phyloP scores from a whole-genome alignment of 2,888 invertebrate genomes.

The Fabriciana adippe region DNA sequence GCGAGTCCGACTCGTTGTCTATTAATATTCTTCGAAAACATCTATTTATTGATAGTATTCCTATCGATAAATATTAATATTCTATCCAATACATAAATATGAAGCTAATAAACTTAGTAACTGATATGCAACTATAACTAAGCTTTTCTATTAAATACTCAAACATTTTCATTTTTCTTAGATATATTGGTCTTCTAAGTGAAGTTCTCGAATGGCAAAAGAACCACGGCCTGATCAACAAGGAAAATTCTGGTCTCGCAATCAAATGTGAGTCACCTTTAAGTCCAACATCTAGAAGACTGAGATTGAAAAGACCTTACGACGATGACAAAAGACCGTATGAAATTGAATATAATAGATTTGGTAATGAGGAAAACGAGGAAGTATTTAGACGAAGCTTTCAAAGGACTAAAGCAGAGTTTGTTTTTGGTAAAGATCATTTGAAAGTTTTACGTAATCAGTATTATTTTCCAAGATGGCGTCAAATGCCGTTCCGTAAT shows the following conservation, averaged over 20 bases:
- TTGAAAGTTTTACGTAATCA: slow-evolving; percentile 65
- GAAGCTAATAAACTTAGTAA: no score
- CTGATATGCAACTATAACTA: neutral
- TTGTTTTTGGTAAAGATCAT: slow-evolving; percentile 67
- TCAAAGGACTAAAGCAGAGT: slow-evolving; percentile 58
- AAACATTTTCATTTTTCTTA: slow-evolving; percentile 51
- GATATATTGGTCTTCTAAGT: slow-evolving; percentile 93
- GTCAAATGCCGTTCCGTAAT: slow-evolving; percentile 73
- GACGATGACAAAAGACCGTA: slow-evolving; percentile 62
- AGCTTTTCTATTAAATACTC: neutral
- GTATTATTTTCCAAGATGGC: slow-evolving; percentile 70
- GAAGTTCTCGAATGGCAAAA: slow-evolving; percentile 96
- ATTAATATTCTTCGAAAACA: no score
- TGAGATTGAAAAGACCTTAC: slow-evolving; percentile 64
- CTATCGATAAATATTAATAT: no score
- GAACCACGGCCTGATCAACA: slow-evolving; percentile 70
- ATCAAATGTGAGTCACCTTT: slow-evolving; percentile 81
- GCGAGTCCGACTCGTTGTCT: no score
- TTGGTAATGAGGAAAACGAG: slow-evolving; percentile 73
- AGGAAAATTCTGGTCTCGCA: slow-evolving; percentile 71
- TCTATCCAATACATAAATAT: no score
- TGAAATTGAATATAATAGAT: slow-evolving; percentile 55
- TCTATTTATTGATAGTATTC: no score
- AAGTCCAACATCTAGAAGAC: slow-evolving; percentile 63
- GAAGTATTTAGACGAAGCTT: slow-evolving; percentile 49